phyloP scores from a whole-genome alignment of 30 jellyfish, hydroid and myxozoan species.

The Rhopilema esculentum region DNA sequence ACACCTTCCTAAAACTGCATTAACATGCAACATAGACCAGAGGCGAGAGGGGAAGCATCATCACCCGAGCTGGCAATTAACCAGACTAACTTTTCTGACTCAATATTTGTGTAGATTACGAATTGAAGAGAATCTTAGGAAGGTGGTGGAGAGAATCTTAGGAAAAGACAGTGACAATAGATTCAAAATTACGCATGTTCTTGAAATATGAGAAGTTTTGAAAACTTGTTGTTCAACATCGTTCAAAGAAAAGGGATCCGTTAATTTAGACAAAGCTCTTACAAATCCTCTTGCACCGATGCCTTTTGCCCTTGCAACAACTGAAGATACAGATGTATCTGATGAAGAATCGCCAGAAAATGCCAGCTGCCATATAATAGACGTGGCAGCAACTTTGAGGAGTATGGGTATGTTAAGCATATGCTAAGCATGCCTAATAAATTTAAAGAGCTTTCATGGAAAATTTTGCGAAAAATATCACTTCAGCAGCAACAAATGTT shows the following conservation, averaged over 20 bases:
- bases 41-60: no score
- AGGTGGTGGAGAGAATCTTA: no score
- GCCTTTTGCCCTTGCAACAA: slow-evolving; percentile 38
- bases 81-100: no score
- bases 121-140: no score
- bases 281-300: slow-evolving; percentile 47
- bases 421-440: slow-evolving; percentile 24
- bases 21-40: no score
- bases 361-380: slow-evolving; percentile 26
- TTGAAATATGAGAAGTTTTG: slow-evolving; percentile 14
- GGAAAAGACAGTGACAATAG: background rate
- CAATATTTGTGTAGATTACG: no score
- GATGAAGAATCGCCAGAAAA: slow-evolving; percentile 4
- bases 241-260: slow-evolving; percentile 1
- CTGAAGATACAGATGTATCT: background rate
- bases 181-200: slow-evolving; percentile 4
- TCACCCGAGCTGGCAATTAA: no score
- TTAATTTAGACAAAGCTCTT: slow-evolving; percentile 55
- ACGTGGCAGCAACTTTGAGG: slow-evolving; percentile 22
- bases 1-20: no score
- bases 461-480: slow-evolving; percentile 3
- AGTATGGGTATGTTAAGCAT: no score
- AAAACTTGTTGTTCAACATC: slow-evolving; percentile 12
- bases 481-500: background rate
- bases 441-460: slow-evolving; percentile 28